phyloP scores from a whole-genome alignment of 2,113 vertebrate genomes.

The Typhlomys cinereus region DNA sequence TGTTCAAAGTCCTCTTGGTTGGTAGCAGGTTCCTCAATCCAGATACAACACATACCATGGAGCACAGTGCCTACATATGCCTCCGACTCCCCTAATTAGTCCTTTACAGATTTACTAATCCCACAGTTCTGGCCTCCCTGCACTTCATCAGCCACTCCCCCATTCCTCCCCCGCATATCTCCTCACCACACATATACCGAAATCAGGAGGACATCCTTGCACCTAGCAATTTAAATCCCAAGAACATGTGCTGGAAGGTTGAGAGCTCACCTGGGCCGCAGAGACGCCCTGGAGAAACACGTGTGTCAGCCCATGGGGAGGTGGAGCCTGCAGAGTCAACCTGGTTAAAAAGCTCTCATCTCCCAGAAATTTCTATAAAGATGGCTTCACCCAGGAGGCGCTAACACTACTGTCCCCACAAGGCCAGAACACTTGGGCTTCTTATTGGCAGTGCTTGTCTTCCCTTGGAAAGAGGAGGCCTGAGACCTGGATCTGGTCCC shows the following conservation, averaged over 20 bases:
- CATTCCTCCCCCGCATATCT: too few species aligned
- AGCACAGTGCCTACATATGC: rapidly evolving
- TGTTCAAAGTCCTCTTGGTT: neutral
- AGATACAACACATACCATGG: neutral
- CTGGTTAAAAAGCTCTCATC: neutral
- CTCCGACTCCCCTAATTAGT: rapidly evolving
- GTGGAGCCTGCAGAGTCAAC: neutral
- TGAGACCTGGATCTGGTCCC: neutral
- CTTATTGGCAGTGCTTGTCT: neutral
- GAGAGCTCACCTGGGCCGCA: neutral
- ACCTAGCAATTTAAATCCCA: neutral
- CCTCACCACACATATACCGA: too few species aligned
- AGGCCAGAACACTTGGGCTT: neutral
- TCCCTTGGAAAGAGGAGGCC: neutral
- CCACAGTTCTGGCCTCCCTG: neutral
- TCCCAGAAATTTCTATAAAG: neutral
- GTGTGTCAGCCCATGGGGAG: neutral
- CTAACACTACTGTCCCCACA: neutral
- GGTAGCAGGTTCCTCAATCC: neutral
- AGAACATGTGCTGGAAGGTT: neutral
- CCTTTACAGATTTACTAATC: neutral
- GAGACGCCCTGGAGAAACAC: neutral
- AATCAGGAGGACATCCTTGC: neutral
- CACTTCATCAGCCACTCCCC: neutral
- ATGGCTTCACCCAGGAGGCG: neutral